phyloP scores from a whole-genome alignment of 2,797 vertebrate species.

The Gallinago solitaria region DNA sequence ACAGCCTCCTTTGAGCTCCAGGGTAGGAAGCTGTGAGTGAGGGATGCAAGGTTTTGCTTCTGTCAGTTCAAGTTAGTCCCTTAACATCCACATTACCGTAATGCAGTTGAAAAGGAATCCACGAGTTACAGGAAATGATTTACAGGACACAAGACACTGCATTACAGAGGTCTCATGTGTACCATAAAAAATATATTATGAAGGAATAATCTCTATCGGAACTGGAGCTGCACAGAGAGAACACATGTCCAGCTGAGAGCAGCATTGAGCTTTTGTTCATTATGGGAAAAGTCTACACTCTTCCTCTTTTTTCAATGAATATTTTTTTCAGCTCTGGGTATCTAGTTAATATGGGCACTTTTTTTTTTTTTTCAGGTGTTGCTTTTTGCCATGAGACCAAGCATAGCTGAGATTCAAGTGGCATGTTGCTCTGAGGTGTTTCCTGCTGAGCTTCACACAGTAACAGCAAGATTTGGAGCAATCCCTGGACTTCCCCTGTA shows the following conservation, averaged over 20 bases:
- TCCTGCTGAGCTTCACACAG: neutral
- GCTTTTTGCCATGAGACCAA: constrained; percentile 32
- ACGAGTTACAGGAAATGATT: constrained; percentile 69
- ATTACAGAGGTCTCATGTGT: constrained; percentile 75
- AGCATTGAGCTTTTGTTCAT: constrained; percentile 69
- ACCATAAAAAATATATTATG: constrained; percentile 75
- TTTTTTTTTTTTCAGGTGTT: constrained; percentile 40
- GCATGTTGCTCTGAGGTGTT: neutral
- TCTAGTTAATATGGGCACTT: constrained; percentile 60
- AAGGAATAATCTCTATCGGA: constrained; percentile 72
- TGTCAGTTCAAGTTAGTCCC: neutral
- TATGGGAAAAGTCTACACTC: constrained; percentile 42
- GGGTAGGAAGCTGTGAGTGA: neutral
- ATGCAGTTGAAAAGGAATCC: constrained; percentile 59
- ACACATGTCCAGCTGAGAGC: constrained; percentile 67
- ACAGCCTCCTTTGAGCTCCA: fast-evolving
- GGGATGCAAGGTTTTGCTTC: neutral
- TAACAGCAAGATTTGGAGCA: neutral
- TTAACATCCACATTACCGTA: constrained; percentile 36
- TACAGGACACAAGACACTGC: constrained; percentile 71
- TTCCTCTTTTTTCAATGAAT: constrained; percentile 63
- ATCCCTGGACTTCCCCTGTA: neutral
- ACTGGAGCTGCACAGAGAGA: constrained; percentile 54
- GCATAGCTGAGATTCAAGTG: neutral
- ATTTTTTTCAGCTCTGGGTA: constrained; percentile 33